A percentile compares a stretch with the other conserved stretches of the same genome.
phyloP scores from a whole-genome alignment of 2,113 vertebrate genomes.

The Hippocampus guttulatus region DNA sequence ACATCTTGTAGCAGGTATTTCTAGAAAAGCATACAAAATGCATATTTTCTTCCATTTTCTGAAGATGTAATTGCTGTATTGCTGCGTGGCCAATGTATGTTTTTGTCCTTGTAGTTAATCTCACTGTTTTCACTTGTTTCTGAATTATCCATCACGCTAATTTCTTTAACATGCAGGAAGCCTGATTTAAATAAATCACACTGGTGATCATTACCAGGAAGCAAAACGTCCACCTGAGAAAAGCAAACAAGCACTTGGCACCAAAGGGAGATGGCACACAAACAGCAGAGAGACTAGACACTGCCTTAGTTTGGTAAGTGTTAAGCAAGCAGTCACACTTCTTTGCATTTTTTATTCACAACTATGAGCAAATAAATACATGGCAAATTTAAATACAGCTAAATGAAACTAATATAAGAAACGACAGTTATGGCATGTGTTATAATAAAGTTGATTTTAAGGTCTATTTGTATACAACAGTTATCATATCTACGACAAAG shows the following conservation, averaged over 20 bases:
- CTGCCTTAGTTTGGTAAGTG: neutral
- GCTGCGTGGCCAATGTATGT: neutral
- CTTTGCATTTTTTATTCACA: neutral
- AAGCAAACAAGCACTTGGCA: conserved; percentile 11
- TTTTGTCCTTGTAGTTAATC: neutral
- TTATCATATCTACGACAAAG: neutral
- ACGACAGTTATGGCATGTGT: neutral
- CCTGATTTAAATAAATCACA: conserved; percentile 22
- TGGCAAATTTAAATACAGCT: neutral
- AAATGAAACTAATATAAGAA: neutral
- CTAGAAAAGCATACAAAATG: neutral
- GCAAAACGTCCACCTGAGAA: conserved; percentile 11
- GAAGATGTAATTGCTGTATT: neutral
- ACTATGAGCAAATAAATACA: neutral
- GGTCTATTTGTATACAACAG: neutral
- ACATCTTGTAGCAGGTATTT: neutral
- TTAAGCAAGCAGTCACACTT: conserved; percentile 10
- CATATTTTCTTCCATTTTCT: neutral
- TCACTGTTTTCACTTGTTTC: neutral
- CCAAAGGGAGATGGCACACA: conserved; percentile 3
- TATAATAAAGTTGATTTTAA: neutral
- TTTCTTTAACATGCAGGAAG: neutral
- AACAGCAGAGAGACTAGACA: neutral
- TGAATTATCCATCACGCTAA: neutral
- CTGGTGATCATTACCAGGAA: neutral